These are phyloP conservation scores for Chaetodon trifasciatus DNA, from an alignment of 2,797 vertebrate genomes.

Conservation along the genomic window DNA sequence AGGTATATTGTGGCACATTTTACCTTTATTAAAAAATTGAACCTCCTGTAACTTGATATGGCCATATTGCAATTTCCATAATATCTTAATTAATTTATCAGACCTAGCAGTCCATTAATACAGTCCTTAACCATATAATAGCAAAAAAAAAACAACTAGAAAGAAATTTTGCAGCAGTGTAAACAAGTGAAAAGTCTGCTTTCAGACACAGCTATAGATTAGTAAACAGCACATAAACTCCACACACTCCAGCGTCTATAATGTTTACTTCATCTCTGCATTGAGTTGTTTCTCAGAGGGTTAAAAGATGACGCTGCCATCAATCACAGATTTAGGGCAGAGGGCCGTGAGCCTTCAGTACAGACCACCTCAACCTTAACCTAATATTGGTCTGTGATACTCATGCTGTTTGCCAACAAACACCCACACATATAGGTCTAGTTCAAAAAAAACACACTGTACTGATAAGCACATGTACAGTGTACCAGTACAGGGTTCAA, in stretches of 20 bases:
- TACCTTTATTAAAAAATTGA: too few species aligned
- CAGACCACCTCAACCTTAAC: background rate
- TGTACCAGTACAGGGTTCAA: background rate
- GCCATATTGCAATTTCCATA: too few species aligned
- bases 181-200: background rate
- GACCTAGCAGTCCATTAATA: background rate
- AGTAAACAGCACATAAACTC: background rate
- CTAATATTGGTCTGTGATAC: background rate
- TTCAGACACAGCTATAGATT: background rate
- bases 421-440: background rate
- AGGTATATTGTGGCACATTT: too few species aligned
- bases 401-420: constrained; percentile 11
- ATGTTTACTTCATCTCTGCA: constrained; percentile 22
- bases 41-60: too few species aligned
- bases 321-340: constrained; percentile 36
- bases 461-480: background rate
- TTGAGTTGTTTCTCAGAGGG: constrained; percentile 9
- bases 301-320: constrained; percentile 29
- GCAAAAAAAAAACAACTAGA: background rate
- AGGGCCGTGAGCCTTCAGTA: constrained; percentile 7
- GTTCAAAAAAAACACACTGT: background rate
- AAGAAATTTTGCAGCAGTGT: background rate
- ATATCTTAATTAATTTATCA: too few species aligned
- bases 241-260: background rate
- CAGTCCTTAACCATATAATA: background rate